phyloP scores from a whole-genome alignment of 2,888 invertebrate genomes.

The Philereme transversata region DNA sequence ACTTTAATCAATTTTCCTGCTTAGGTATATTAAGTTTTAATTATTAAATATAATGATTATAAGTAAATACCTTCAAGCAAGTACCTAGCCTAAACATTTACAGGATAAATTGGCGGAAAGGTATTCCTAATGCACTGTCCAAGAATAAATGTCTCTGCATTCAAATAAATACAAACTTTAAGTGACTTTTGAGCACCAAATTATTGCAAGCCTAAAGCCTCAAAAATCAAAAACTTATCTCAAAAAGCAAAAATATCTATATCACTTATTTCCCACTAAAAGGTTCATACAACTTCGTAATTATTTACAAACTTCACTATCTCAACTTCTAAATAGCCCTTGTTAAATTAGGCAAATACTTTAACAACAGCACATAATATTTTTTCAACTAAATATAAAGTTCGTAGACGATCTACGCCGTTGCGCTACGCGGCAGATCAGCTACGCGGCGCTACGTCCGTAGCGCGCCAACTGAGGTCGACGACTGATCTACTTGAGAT shows the following conservation, averaged over 20 bases:
- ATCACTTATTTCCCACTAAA: too few relatives aligned
- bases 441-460: conserved; percentile 5
- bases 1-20: too few relatives aligned
- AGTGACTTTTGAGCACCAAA: too few relatives aligned
- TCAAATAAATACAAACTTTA: too few relatives aligned
- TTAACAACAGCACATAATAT: background rate
- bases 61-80: too few relatives aligned
- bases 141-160: too few relatives aligned
- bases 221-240: background rate
- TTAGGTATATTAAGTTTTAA: too few relatives aligned
- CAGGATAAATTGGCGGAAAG: too few relatives aligned
- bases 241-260: background rate
- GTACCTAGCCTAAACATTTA: too few relatives aligned
- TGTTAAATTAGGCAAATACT: background rate
- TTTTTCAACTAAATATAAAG: background rate
- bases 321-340: background rate
- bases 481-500: conserved; percentile 11
- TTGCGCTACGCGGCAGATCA: conserved; percentile 1
- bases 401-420: conserved; percentile 23
- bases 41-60: too few relatives aligned
- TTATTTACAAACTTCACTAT: background rate
- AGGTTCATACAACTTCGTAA: background rate
- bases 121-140: too few relatives aligned
- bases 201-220: background rate
- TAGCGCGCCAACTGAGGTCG: conserved; percentile 12